Conservation (phyloP, 2,888 invertebrate species). For the Campaea margaritaria region DNA sequence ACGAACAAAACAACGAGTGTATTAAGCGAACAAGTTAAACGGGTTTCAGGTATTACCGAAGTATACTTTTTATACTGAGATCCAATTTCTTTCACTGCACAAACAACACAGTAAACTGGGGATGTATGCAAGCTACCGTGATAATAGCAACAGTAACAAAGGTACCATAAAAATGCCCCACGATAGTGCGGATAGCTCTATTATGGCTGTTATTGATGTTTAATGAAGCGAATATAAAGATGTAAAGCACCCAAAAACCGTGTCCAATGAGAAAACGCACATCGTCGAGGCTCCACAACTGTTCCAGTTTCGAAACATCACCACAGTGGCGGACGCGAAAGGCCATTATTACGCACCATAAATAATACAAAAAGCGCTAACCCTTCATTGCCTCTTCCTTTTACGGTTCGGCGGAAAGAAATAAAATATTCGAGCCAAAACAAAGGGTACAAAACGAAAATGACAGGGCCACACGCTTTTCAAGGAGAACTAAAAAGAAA, state of each 20-base stretch:
- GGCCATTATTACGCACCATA: slow-evolving; percentile 80
- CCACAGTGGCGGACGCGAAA: slow-evolving; percentile 56
- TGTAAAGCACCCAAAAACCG: slow-evolving; percentile 33
- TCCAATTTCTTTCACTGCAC: slow-evolving; percentile 70
- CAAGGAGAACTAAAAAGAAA: slow-evolving; percentile 71
- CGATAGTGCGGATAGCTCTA: slow-evolving; percentile 48
- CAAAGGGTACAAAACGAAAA: slow-evolving; percentile 81
- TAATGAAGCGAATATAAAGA: slow-evolving; percentile 28
- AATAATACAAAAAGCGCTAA: slow-evolving; percentile 82
- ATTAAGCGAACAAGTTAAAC: slow-evolving; percentile 65
- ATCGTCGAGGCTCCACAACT: slow-evolving; percentile 67
- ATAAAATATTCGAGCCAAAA: slow-evolving; percentile 82
- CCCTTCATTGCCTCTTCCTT: slow-evolving; percentile 84
- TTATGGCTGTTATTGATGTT: slow-evolving; percentile 34
- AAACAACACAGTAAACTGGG: slow-evolving; percentile 63
- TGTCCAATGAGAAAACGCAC: slow-evolving; percentile 48
- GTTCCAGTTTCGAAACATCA: slow-evolving; percentile 60
- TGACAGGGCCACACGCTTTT: slow-evolving; percentile 83
- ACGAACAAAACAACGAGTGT: slow-evolving; percentile 47
- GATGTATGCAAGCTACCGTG: slow-evolving; percentile 63
- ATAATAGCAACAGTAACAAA: slow-evolving; percentile 60
- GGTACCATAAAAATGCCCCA: slow-evolving; percentile 41
- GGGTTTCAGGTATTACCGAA: slow-evolving; percentile 63
- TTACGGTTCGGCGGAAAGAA: slow-evolving; percentile 82
- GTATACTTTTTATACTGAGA: slow-evolving; percentile 58